Base-by-base conservation (phyloP, 2,113 vertebrate species). In the Pantherophis guttatus region DNA sequence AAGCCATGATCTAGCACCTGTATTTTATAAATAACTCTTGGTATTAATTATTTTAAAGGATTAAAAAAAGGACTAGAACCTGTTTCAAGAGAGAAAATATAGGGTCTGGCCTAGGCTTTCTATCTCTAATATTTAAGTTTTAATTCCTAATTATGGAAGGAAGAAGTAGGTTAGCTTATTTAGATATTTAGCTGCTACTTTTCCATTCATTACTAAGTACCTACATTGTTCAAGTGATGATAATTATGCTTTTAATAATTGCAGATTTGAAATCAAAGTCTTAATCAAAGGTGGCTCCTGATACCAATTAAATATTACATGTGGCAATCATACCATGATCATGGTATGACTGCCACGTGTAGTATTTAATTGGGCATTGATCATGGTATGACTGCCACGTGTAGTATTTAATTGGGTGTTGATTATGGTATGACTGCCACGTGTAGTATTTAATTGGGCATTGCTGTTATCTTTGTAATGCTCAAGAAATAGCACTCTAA, bases 401-500 rank as follows among this genome's bases (percentile, higher is more conserved):
- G 48, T 50, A 50, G 48, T 50, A 50, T 50, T 50, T 50, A 50
- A 50, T 50, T 50, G 48, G 48, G 48, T 1, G 48, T 50, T 50
- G 48, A 50, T 50, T 6, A 54, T n/a, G 33, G 88, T 93, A 90
- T 94, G 94, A 91, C 21, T 87, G 48, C 48, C 39, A 39, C 39
- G 39, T 39, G 39, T 39, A 39, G 39, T 39, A 39, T 39, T 39
- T 39, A 33, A 53, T 54, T 39, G 8, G 81, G 65, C 1, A 57
- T 91, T 93, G n/a, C 70, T 92, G 91, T 93, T 93, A 92, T 15
- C 54, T 48, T 52, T 91, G 87, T 52, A 92, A 91, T 0, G 0
- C 90, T 92, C 92, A 94, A 90, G 92, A 94, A 95, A 92, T 88
- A 92, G 90, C 92, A 88, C 90, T 54, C 95, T 93, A 92, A 92